These are phyloP conservation scores for Copidosoma aretas DNA, from an alignment of 2,888 invertebrate genomes.

Conservation along the genomic window DNA sequence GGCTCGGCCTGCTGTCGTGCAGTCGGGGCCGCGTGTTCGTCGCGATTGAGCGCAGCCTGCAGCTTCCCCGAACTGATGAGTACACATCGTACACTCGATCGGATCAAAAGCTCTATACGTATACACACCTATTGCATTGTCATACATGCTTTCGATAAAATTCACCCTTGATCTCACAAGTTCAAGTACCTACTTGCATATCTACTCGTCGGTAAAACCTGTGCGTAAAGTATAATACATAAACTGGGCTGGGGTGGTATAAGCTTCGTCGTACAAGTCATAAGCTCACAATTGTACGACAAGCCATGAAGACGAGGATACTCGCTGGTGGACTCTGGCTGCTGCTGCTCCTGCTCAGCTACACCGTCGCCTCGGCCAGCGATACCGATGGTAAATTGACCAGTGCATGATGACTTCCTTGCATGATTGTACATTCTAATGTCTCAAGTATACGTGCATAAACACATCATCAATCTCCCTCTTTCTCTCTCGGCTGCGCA, in stretches of 20 bases:
- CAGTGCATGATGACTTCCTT: slow-evolving; percentile 1
- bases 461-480: too few species aligned
- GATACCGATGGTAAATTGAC: slow-evolving; percentile 2
- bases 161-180: neutral
- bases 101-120: too few species aligned
- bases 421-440: too few species aligned
- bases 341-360: neutral
- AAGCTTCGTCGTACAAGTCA: too few species aligned
- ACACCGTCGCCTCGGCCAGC: neutral
- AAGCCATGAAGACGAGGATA: neutral
- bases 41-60: neutral
- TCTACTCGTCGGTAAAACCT: neutral
- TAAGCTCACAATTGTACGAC: too few species aligned
- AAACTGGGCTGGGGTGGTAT: too few species aligned
- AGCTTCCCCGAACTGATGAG: too few species aligned
- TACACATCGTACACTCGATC: too few species aligned
- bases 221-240: neutral
- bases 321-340: neutral
- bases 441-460: too few species aligned
- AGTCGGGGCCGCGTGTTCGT: neutral
- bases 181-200: too few species aligned
- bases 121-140: too few species aligned
- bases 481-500: too few species aligned
- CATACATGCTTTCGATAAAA: neutral
- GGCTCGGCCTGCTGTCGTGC: neutral